phyloP scores from a whole-genome alignment of 2,113 vertebrate species.

The Corythoichthys intestinalis region DNA sequence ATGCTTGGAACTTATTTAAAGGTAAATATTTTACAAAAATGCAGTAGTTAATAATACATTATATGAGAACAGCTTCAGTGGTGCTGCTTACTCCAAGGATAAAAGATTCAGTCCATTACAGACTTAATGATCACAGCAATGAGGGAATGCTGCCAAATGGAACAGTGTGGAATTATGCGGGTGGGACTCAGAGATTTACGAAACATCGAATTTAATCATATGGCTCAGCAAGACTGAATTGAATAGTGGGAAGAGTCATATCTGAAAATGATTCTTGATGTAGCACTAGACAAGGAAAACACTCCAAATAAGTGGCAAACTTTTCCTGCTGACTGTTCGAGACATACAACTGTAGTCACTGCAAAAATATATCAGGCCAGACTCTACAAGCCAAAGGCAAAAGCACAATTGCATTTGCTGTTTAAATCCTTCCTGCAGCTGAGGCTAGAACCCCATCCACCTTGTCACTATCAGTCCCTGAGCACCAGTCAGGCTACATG shows the following conservation, averaged over 20 bases:
- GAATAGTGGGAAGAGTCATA: neutral
- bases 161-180: neutral
- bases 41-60: neutral
- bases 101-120: neutral
- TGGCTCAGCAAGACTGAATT: neutral
- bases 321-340: neutral
- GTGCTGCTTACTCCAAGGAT: neutral
- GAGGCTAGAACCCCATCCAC: conserved; percentile 16
- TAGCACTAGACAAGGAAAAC: neutral
- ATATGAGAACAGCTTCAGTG: neutral
- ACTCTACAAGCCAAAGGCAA: conserved; percentile 19
- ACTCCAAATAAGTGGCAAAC: neutral
- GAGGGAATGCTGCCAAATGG: conserved; percentile 1
- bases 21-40: neutral
- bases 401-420: conserved; percentile 1
- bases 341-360: conserved; percentile 4
- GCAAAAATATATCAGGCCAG: conserved; percentile 7
- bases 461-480: conserved; percentile 24
- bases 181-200: neutral
- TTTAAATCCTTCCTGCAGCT: conserved; percentile 14
- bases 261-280: neutral
- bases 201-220: neutral
- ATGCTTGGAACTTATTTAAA: neutral
- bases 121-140: neutral
- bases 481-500: conserved; percentile 7